Percentiles rank a stretch among this genome's conserved stretches.
Conservation (phyloP, 2,888 invertebrate species). For the Tipula helvola region DNA sequence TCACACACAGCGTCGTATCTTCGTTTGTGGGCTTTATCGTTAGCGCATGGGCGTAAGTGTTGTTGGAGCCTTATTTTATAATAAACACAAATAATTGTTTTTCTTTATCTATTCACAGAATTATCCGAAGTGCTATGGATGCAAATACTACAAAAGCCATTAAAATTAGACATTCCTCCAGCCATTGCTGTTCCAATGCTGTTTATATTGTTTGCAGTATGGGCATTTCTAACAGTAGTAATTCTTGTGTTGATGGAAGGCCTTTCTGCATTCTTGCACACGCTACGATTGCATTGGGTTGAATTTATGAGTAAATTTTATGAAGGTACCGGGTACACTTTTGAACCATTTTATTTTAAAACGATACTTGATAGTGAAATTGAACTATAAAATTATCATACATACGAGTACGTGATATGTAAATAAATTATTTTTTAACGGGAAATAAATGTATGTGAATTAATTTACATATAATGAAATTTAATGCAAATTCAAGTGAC, state of each 20-base stretch:
- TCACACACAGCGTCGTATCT: conserved; percentile 96
- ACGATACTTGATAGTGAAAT: conserved; percentile 49
- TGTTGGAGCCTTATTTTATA: not conserved
- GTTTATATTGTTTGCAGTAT: conserved; percentile 75
- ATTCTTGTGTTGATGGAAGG: conserved; percentile 99
- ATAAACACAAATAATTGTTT: not conserved
- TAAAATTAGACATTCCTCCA: conserved; percentile 46
- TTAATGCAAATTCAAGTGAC: too few relatives aligned
- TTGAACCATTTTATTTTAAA: conserved; percentile 78
- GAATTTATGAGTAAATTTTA: conserved; percentile 97
- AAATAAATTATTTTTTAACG: not conserved
- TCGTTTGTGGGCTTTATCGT: conserved; percentile 89
- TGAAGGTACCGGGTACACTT: conserved; percentile 65
- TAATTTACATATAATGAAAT: too few relatives aligned
- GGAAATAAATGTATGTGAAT: not conserved
- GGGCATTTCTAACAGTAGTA: conserved; percentile 82
- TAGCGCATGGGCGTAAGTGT: conserved; percentile 86
- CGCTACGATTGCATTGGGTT: conserved; percentile 95
- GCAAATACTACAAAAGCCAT: conserved; percentile 72
- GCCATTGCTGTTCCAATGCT: conserved; percentile 54
- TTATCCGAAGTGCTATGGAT: conserved; percentile 83
- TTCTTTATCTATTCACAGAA: conserved; percentile 47
- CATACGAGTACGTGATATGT: not conserved
- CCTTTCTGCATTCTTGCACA: conserved; percentile 95
- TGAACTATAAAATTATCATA: conserved; percentile 19